A percentile compares a stretch with the other conserved stretches of the same genome.
These are phyloP conservation scores for Drosophila oshimai DNA, from an alignment of 1,140 invertebrate genomes.

Conservation along the genomic window DNA sequence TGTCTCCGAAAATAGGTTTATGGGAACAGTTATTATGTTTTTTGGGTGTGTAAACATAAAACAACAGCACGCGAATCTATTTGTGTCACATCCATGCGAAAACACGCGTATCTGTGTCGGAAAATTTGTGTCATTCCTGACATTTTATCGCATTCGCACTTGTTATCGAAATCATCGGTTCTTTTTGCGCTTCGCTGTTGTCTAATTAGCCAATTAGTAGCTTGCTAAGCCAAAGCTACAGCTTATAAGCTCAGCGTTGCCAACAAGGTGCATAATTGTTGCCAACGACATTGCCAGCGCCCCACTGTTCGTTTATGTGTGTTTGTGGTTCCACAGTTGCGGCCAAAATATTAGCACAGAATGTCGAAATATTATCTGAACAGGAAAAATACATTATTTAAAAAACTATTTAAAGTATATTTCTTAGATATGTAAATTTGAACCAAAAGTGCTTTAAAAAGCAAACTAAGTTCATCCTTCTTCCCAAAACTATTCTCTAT, in stretches of 20 bases:
- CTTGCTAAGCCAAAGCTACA: slow-evolving; percentile 45
- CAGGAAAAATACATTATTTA: too few species aligned
- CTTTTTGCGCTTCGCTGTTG: slow-evolving; percentile 31
- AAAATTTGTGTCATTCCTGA: slow-evolving; percentile 9
- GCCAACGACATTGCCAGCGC: slow-evolving; percentile 42
- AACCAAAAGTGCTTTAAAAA: too few species aligned
- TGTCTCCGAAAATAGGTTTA: slow-evolving; percentile 70
- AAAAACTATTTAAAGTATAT: too few species aligned
- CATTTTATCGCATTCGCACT: slow-evolving; percentile 13
- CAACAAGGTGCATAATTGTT: slow-evolving; percentile 50
- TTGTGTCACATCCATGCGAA: slow-evolving; percentile 23
- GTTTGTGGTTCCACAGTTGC: neutral
- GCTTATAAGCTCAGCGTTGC: slow-evolving; percentile 30
- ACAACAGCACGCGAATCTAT: slow-evolving; percentile 27
- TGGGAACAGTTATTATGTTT: slow-evolving; percentile 27
- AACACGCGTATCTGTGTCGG: slow-evolving; percentile 11
- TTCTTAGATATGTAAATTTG: too few species aligned
- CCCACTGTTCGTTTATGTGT: slow-evolving; percentile 1
- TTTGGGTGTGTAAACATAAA: slow-evolving; percentile 20
- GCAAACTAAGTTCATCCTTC: too few species aligned
- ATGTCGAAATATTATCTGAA: too few species aligned
- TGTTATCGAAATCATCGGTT: slow-evolving; percentile 38
- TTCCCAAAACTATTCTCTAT: too few species aligned
- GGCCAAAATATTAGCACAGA: neutral
- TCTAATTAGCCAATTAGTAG: slow-evolving; percentile 52